Percentiles rank a stretch among this genome's conserved stretches.
These are phyloP conservation scores for Anastatus disparis DNA, from an alignment of 1,140 invertebrate genomes.

Conservation along the genomic window DNA sequence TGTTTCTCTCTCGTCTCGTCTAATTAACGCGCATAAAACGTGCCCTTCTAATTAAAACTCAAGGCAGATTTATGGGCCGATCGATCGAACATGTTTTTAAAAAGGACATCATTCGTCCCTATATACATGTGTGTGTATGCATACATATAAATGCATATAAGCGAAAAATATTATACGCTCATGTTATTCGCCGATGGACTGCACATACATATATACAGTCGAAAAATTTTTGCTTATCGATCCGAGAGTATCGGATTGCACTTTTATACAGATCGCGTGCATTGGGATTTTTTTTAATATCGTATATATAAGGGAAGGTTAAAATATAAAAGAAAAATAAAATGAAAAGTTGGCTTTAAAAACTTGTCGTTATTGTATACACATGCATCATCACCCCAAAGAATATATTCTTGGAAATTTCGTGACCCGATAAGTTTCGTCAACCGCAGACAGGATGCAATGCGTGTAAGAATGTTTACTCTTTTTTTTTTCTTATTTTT, in stretches of 20 bases:
- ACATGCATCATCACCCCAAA: too few species aligned
- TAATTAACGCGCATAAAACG: conserved; percentile 32
- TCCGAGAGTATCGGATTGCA: background rate
- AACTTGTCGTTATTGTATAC: too few species aligned
- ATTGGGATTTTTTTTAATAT: too few species aligned
- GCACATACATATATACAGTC: too few species aligned
- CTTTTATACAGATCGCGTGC: too few species aligned
- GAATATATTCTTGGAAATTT: conserved; percentile 62
- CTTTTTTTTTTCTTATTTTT: conserved; percentile 23
- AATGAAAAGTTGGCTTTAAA: too few species aligned
- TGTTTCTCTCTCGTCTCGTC: background rate
- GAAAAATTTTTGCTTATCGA: background rate
- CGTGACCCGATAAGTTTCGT: conserved; percentile 54
- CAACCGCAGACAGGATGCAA: conserved; percentile 52
- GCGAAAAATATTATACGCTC: background rate
- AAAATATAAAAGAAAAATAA: too few species aligned
- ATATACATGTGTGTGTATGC: too few species aligned
- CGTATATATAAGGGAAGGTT: too few species aligned
- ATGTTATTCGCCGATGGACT: background rate
- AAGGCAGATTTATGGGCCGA: conserved; percentile 35
- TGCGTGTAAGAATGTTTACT: conserved; percentile 63
- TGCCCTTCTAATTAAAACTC: conserved; percentile 32
- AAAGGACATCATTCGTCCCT: too few species aligned
- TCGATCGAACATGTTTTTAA: background rate
- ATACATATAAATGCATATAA: background rate